A percentile compares a stretch with the other conserved stretches of the same genome.
These are phyloP conservation scores for Montipora foliosa DNA, from an alignment of 64 coral and sea anemone species.

Conservation along the genomic window DNA sequence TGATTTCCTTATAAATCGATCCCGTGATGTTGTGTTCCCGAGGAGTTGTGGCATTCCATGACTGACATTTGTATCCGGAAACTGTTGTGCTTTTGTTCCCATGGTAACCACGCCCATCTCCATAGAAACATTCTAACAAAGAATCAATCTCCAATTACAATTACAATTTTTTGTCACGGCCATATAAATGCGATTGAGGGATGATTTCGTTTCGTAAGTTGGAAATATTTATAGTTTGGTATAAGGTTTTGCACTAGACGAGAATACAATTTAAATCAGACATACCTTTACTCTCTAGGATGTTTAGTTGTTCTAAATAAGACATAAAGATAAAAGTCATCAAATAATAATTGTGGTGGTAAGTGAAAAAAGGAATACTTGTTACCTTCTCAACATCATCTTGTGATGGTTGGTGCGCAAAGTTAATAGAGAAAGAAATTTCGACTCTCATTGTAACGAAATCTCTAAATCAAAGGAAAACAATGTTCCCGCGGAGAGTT, in stretches of 20 bases:
- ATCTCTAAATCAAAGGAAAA: too few relatives aligned
- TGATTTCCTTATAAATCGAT: background rate
- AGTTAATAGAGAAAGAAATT: too few relatives aligned
- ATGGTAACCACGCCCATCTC: conserved; percentile 57
- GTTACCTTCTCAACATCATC: too few relatives aligned
- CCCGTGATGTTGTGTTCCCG: conserved; percentile 3
- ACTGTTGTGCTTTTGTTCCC: conserved; percentile 37
- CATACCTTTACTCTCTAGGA: conserved; percentile 22
- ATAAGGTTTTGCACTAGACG: too few relatives aligned
- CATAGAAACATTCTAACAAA: conserved; percentile 56
- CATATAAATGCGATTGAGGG: too few relatives aligned
- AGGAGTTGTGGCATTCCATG: conserved; percentile 25
- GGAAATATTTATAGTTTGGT: too few relatives aligned
- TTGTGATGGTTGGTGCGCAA: too few relatives aligned
- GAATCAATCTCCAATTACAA: background rate
- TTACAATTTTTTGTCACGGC: too few relatives aligned
- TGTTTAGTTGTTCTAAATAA: background rate
- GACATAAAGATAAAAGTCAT: background rate
- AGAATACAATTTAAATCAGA: background rate
- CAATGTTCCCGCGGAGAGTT: too few relatives aligned
- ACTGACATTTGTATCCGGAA: conserved; percentile 51
- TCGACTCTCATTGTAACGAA: too few relatives aligned
- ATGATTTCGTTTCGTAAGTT: background rate
- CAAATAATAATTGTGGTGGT: background rate
- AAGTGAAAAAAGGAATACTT: background rate